Conservation (phyloP, 2,113 vertebrate genomes). For the Ictalurus punctatus region DNA sequence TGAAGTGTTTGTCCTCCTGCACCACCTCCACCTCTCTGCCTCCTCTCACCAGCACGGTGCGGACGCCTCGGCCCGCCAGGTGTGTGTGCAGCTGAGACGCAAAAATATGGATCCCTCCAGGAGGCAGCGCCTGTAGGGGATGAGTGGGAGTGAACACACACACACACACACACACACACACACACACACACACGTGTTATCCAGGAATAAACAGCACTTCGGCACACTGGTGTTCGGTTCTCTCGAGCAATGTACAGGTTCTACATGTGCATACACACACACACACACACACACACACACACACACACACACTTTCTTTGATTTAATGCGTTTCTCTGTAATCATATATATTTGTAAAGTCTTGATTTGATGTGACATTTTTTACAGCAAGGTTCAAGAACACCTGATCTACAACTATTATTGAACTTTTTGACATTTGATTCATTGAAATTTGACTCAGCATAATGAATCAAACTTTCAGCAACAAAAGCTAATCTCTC, state of each 20-base stretch:
- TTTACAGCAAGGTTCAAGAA: not conserved
- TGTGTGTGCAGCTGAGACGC: slow-evolving; percentile 97
- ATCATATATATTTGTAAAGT: not conserved
- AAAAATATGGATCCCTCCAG: slow-evolving; percentile 84
- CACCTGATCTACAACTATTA: not conserved
- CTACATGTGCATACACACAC: not conserved
- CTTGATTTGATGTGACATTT: not conserved
- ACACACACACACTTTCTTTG: not conserved
- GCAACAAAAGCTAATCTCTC: not conserved
- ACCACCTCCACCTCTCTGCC: slow-evolving; percentile 79
- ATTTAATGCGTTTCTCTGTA: not conserved
- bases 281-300: not conserved
- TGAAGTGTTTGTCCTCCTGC: slow-evolving; percentile 91
- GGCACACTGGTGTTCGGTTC: not conserved
- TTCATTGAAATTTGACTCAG: not conserved
- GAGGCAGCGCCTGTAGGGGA: slow-evolving; percentile 79
- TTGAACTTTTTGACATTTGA: not conserved
- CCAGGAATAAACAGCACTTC: not conserved
- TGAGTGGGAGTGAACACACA: not conserved
- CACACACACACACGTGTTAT: not conserved
- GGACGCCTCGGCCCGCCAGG: slow-evolving; percentile 82
- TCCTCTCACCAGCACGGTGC: slow-evolving; percentile 77
- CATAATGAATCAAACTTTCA: not conserved
- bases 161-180: slow-evolving; percentile 3
- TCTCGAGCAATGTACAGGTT: not conserved